Percentiles rank a stretch among this genome's conserved stretches.
These are phyloP conservation scores for Drosophila kepulauana DNA, from an alignment of 1,140 invertebrate species.

Conservation along the genomic window DNA sequence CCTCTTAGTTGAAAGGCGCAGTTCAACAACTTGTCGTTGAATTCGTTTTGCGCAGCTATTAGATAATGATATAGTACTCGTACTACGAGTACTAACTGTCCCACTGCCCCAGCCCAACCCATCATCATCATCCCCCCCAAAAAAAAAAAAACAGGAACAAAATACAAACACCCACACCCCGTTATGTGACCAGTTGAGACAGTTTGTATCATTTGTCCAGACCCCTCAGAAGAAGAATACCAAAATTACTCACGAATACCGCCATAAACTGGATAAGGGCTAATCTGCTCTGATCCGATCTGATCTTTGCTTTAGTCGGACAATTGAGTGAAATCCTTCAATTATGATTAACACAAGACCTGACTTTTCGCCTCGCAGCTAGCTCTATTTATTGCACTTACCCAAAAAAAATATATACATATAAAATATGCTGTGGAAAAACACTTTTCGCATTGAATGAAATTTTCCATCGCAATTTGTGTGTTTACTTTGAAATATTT, in stretches of 20 bases:
- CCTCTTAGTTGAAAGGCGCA: slow-evolving; percentile 39
- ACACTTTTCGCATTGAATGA: neutral
- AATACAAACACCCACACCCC: neutral
- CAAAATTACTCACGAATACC: neutral
- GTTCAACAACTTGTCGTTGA: slow-evolving; percentile 47
- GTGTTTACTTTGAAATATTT: neutral
- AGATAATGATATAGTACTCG: slow-evolving; percentile 41
- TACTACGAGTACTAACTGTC: no score
- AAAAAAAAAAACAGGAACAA: no score
- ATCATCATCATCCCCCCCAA: neutral
- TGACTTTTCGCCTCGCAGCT: neutral
- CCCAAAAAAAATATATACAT: no score
- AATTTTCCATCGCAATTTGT: neutral
- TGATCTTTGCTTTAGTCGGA: neutral
- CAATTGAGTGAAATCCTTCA: slow-evolving; percentile 42
- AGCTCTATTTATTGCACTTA: no score
- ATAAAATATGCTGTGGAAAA: neutral
- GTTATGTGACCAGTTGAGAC: neutral
- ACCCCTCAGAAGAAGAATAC: neutral
- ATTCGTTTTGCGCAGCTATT: slow-evolving; percentile 44
- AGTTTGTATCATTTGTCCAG: neutral
- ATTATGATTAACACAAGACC: slow-evolving; percentile 20
- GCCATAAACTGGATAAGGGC: slow-evolving; percentile 36
- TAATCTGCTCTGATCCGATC: slow-evolving; percentile 2
- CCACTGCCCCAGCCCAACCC: neutral